A percentile compares a stretch with the other conserved stretches of the same genome.
phyloP scores from a whole-genome alignment of 1,140 invertebrate species.

The Lasaia peninsularis region DNA sequence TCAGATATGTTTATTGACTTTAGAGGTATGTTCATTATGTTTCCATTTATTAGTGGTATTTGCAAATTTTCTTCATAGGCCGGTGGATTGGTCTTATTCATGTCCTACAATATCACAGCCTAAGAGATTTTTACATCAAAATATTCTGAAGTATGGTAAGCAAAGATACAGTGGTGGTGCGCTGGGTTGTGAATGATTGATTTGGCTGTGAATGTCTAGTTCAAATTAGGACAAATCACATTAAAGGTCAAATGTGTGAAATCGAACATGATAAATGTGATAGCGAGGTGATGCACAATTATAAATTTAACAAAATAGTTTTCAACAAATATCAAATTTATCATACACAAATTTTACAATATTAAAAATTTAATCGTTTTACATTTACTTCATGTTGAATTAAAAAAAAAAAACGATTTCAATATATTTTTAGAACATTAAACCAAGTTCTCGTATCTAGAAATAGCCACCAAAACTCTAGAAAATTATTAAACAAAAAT shows the following conservation, averaged over 20 bases:
- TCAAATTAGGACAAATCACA: not conserved
- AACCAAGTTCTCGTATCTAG: no score
- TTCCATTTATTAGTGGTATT: conserved; percentile 93
- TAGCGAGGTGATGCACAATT: no score
- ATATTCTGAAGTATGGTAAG: not conserved
- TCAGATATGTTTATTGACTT: conserved; percentile 94
- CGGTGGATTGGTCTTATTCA: conserved; percentile 62
- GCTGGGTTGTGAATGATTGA: not conserved
- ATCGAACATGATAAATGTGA: not conserved
- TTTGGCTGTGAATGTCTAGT: not conserved
- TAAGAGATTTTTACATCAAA: conserved; percentile 42
- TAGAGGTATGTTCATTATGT: conserved; percentile 94
- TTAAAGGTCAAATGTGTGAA: not conserved
- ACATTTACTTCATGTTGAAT: no score
- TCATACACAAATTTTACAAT: no score
- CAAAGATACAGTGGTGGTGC: not conserved
- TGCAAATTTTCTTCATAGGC: conserved; percentile 84
- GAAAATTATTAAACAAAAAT: no score
- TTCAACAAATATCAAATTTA: no score
- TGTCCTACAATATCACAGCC: conserved; percentile 55
- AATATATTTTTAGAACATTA: no score
- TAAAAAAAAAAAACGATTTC: no score
- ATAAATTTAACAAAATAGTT: no score
- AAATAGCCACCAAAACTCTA: no score
- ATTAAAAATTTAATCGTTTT: no score